A percentile compares a stretch with the other conserved stretches of the same genome.
Conservation (phyloP, 2,888 invertebrate species). For the Melikaiella ostensackeni region DNA sequence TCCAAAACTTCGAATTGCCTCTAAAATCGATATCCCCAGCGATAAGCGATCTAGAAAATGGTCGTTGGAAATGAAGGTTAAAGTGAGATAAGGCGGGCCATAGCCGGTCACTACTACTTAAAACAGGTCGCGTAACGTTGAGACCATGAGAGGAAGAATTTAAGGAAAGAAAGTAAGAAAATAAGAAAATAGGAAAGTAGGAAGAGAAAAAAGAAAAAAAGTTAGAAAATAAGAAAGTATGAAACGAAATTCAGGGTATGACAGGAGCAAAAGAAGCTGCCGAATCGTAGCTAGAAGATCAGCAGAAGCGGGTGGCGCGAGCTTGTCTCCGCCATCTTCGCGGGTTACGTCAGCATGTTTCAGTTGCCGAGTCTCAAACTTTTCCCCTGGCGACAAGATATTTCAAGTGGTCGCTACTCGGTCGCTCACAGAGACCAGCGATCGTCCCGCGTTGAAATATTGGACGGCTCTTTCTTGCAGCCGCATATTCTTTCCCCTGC, state of each 20-base stretch:
- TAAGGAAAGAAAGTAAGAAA: conserved; percentile 38
- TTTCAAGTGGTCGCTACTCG: conserved; percentile 75
- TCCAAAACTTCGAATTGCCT: conserved; percentile 13
- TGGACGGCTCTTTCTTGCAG: conserved; percentile 75
- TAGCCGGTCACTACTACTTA: conserved; percentile 27
- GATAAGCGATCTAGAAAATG: conserved; percentile 30
- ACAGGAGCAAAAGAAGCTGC: conserved; percentile 30
- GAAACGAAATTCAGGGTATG: conserved; percentile 17
- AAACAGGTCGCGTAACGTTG: conserved; percentile 23
- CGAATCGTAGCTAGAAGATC: conserved; percentile 21
- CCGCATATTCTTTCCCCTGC: conserved; percentile 70
- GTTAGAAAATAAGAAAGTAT: conserved; percentile 40
- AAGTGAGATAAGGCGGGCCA: conserved; percentile 26
- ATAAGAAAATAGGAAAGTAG: conserved; percentile 48
- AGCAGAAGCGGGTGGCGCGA: conserved; percentile 42
- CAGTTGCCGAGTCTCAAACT: conserved; percentile 75
- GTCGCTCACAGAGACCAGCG: conserved; percentile 54
- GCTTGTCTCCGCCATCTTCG: conserved; percentile 68
- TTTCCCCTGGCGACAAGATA: conserved; percentile 76
- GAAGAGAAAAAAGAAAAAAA: conserved; percentile 47
- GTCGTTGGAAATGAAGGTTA: conserved; percentile 29
- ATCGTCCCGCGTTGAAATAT: conserved; percentile 74
- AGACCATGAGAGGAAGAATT: neutral
- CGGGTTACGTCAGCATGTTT: conserved; percentile 77
- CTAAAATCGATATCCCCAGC: conserved; percentile 24